These are phyloP conservation scores for Chelon auratus DNA, from an alignment of 2,797 vertebrate genomes.

Conservation along the genomic window DNA sequence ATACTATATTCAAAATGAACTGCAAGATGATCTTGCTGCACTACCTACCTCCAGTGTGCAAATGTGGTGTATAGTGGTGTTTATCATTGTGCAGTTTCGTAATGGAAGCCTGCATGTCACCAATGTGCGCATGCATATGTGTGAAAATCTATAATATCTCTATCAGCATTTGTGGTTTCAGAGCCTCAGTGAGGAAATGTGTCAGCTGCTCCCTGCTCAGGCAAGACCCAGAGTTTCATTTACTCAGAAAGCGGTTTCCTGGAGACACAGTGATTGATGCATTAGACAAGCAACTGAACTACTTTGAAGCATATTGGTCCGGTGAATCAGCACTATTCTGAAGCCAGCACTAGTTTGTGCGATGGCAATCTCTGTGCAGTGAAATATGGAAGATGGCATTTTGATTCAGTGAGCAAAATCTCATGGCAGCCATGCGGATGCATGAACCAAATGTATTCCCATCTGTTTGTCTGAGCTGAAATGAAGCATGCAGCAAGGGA, in stretches of 20 bases:
- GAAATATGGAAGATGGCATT: conserved; percentile 58
- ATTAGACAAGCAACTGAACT: conserved; percentile 58
- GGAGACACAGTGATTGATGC: conserved; percentile 71
- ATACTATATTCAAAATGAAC: neutral
- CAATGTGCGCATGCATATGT: conserved; percentile 7
- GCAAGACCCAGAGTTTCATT: conserved; percentile 66
- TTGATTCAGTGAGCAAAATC: conserved; percentile 61
- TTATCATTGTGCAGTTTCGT: conserved; percentile 8
- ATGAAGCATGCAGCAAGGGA: conserved; percentile 53
- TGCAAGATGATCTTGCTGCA: neutral
- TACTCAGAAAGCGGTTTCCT: conserved; percentile 71
- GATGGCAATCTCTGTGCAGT: conserved; percentile 50
- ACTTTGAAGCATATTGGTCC: conserved; percentile 47
- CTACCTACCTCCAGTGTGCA: neutral
- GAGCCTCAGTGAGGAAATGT: conserved; percentile 38
- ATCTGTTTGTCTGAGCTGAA: conserved; percentile 66
- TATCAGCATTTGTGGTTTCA: conserved; percentile 53
- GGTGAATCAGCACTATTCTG: conserved; percentile 76
- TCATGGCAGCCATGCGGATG: conserved; percentile 46
- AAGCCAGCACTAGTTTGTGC: conserved; percentile 41
- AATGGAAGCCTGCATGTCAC: neutral
- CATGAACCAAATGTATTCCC: conserved; percentile 55
- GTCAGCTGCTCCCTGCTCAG: conserved; percentile 35
- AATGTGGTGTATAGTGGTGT: neutral
- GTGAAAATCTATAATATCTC: conserved; percentile 12